These are phyloP conservation scores for Liparis tanakae DNA, from an alignment of 2,797 vertebrate species.

Conservation along the genomic window DNA sequence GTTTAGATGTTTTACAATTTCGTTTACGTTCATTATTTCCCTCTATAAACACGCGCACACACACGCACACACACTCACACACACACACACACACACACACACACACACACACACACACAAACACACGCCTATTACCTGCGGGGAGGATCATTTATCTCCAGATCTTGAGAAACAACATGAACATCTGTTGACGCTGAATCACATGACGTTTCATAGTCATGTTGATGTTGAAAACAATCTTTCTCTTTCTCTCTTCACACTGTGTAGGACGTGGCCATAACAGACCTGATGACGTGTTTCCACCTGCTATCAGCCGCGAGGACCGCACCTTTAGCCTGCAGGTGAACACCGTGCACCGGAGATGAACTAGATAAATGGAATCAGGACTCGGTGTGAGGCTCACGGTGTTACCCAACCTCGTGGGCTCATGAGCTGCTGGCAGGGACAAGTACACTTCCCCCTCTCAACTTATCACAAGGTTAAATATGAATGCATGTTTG, in stretches of 20 bases:
- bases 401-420: neutral
- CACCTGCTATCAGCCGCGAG: conserved; percentile 5
- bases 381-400: no score
- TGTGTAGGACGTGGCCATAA: conserved; percentile 2
- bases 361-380: neutral
- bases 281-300: conserved; percentile 1
- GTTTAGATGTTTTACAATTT: neutral
- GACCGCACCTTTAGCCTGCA: neutral
- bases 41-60: neutral
- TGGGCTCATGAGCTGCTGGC: neutral
- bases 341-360: conserved; percentile 1
- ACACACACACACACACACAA: no score
- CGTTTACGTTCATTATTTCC: no score
- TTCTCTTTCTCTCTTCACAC: neutral
- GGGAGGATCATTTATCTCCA: neutral
- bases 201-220: neutral
- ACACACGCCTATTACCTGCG: no score
- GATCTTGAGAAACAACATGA: conserved; percentile 2
- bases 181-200: neutral
- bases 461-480: neutral
- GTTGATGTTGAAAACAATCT: conserved; percentile 26
- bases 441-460: neutral
- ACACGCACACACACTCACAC: no score
- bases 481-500: neutral
- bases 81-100: no score